Base-by-base conservation (phyloP, 1,140 invertebrate species). In the Procambarus clarkii region DNA sequence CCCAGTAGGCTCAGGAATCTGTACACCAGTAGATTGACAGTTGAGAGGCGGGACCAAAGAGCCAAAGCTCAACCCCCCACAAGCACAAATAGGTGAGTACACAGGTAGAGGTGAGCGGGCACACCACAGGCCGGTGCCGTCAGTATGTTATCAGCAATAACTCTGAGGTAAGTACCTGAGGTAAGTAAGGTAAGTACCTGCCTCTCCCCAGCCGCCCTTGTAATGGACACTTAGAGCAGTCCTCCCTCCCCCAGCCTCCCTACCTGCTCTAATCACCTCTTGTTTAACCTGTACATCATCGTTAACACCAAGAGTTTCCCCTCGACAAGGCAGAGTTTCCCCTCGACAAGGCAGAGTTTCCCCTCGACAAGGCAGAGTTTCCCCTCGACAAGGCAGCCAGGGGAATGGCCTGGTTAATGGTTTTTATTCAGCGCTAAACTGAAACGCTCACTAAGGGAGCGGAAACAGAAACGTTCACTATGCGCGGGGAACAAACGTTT, bases 191-290 rank as follows among this genome's bases (percentile, higher is more conserved):
- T 34, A 34, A 4, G 64, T 11, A 69, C 64, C 64, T 18, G 34
- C 34, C 34, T 34, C 34, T 34, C 34, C 64, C 64, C 64, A 69
- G 64, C 64, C 64, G 9, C 64, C 21, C 64, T 74, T 34, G 69
- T 74, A 74, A 74, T 74, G 69, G 69, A 74, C 69, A 34, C 24
- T 74, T 74, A 74, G 34, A 34, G n/a, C 24, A 74, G 24, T 74
- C 69, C 69, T 74, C 69, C 21, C 34, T 8, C n/a, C 3, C 24
- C 69, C 69, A 34, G 69, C 69, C 69, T 74, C 24, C 69, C 69
- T 5, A n/a, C 69, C 69, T 24, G 24, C n/a, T 74, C 34, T 74
- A 74, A 74, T 24, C 34, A n/a, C 2, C 24, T 74, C 69, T 34
- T 74, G 69, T 74, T 24, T 74, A 74, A 74, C 69, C 21, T 34